A percentile compares a stretch with the other conserved stretches of the same genome.
Evolutionary conservation across 2,113 vertebrate species (phyloP).

Genomic region (Sphyrna mokarran): DNA sequence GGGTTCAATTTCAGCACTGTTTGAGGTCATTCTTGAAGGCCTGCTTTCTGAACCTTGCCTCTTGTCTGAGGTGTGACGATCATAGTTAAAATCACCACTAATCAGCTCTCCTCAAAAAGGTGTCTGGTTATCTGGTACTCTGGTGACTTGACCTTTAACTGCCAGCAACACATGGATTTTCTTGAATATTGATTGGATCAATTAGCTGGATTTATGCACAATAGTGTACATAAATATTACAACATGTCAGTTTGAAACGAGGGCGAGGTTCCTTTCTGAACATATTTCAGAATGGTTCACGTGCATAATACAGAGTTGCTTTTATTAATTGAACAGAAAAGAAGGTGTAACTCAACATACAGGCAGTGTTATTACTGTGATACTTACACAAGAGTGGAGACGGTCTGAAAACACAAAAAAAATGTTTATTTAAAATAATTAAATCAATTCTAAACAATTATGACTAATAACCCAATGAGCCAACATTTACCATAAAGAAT

Average conservation of each 20-base stretch:
- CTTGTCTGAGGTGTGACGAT: too few relatives aligned
- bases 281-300: too few relatives aligned
- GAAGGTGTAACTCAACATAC: neutral
- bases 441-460: neutral
- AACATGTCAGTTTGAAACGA: neutral
- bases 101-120: too few relatives aligned
- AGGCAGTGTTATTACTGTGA: too few relatives aligned
- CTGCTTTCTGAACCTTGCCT: too few relatives aligned
- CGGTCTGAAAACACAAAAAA: neutral
- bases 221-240: neutral
- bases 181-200: neutral
- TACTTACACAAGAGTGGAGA: neutral
- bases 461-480: neutral
- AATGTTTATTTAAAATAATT: neutral
- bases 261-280: too few relatives aligned
- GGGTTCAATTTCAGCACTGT: too few relatives aligned
- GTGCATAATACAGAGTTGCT: neutral
- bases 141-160: too few relatives aligned
- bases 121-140: too few relatives aligned
- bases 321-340: neutral
- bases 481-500: neutral
- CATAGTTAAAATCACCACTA: too few relatives aligned
- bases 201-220: neutral
- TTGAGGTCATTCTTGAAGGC: too few relatives aligned
- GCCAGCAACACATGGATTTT: neutral